Conservation (phyloP, 2,113 vertebrate species). For the Ciconia boyciana region DNA sequence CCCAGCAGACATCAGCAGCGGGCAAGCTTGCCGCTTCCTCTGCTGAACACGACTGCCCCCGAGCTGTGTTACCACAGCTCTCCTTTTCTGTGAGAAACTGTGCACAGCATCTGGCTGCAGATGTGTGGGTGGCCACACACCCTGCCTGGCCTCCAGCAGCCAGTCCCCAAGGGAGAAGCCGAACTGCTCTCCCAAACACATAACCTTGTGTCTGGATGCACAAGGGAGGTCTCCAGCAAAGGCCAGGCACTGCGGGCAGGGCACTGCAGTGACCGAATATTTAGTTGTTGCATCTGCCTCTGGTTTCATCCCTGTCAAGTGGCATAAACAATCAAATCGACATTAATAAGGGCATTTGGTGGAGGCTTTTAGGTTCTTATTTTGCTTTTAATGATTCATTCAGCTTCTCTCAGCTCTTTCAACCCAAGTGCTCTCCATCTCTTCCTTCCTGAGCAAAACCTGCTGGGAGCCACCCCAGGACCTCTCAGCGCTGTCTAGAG, state of each 20-base stretch:
- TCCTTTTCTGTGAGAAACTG: neutral
- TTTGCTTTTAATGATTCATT: slow-evolving; percentile 8
- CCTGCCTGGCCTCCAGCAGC: neutral
- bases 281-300: slow-evolving; percentile 14
- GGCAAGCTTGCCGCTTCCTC: neutral
- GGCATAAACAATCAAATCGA: slow-evolving; percentile 23
- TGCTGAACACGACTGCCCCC: rapidly evolving
- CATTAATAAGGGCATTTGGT: neutral
- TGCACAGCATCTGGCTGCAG: neutral
- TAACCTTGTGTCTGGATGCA: neutral
- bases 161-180: neutral
- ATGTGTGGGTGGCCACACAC: neutral
- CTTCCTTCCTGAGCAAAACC: neutral
- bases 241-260: neutral
- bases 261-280: neutral
- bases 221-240: neutral
- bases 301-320: slow-evolving; percentile 21
- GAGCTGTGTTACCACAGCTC: neutral
- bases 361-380: slow-evolving; percentile 1
- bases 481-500: neutral
- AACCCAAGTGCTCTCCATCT: neutral
- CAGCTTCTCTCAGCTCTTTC: neutral
- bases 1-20: rapidly evolving
- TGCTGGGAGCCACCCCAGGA: neutral
- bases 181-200: neutral